phyloP scores from a whole-genome alignment of 2,113 vertebrate genomes.

The Suricata suricatta region DNA sequence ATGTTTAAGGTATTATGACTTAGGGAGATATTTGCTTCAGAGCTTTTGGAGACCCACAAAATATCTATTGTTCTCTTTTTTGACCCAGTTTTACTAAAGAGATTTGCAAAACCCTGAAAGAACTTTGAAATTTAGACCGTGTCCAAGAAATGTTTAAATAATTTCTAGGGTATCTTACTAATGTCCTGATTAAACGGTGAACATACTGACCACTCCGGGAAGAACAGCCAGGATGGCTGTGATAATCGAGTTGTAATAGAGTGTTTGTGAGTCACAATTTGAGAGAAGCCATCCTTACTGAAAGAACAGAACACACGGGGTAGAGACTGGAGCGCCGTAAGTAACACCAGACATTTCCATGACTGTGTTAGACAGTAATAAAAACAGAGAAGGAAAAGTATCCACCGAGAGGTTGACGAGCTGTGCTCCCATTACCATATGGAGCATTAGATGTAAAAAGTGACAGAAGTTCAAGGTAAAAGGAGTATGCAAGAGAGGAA shows the following conservation, averaged over 20 bases:
- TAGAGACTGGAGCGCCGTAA: not conserved
- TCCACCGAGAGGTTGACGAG: not conserved
- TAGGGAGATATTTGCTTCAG: not conserved
- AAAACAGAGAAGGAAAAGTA: not conserved
- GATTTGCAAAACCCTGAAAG: conserved; percentile 49
- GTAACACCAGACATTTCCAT: not conserved
- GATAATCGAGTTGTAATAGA: not conserved
- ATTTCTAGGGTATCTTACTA: not conserved
- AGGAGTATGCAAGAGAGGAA: not conserved
- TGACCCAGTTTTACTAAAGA: conserved; percentile 69
- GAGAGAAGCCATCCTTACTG: not conserved
- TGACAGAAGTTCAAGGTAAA: not conserved
- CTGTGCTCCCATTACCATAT: not conserved
- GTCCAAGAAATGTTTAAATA: conserved; percentile 40
- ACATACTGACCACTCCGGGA: not conserved
- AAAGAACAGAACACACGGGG: not conserved
- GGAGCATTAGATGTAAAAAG: not conserved
- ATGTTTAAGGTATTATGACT: conserved; percentile 11
- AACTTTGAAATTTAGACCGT: conserved; percentile 37
- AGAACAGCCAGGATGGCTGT: not conserved
- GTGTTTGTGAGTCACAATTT: not conserved
- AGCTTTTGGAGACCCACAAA: conserved; percentile 43
- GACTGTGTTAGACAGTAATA: not conserved
- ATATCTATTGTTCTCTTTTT: conserved; percentile 73
- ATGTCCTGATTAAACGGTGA: not conserved